Conservation (phyloP, 1,140 invertebrate genomes). For the Halesus radiatus region DNA sequence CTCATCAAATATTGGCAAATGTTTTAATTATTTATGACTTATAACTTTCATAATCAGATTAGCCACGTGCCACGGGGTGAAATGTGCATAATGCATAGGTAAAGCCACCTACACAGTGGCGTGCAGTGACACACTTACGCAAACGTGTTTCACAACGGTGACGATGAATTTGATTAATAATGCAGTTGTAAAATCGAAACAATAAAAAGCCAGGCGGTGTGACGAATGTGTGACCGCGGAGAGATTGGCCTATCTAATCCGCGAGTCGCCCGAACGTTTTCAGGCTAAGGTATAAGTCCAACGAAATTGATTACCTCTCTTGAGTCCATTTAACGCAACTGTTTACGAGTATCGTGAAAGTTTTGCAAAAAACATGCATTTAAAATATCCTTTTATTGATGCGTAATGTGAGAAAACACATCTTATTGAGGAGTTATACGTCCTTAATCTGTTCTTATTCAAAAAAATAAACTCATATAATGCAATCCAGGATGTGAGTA, state of each 20-base stretch:
- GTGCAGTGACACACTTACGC: constrained; percentile 24
- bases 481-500: too few species aligned
- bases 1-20: too few species aligned
- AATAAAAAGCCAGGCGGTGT: constrained; percentile 28
- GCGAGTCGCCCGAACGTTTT: background rate
- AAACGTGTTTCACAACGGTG: constrained; percentile 19
- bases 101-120: background rate
- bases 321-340: background rate
- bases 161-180: constrained; percentile 45
- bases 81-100: background rate
- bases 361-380: too few species aligned
- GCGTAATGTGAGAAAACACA: too few species aligned
- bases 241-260: constrained; percentile 9
- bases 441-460: too few species aligned
- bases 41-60: too few species aligned
- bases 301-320: too few species aligned
- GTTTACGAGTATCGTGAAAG: background rate
- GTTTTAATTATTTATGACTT: too few species aligned
- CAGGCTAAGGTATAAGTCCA: too few species aligned
- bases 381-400: too few species aligned
- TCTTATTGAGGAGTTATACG: too few species aligned
- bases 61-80: background rate
- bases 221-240: constrained; percentile 2
- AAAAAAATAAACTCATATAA: too few species aligned
- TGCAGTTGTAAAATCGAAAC: constrained; percentile 32